Base-by-base conservation (phyloP, 2,888 invertebrate species). In the Flexamia atlantica region DNA sequence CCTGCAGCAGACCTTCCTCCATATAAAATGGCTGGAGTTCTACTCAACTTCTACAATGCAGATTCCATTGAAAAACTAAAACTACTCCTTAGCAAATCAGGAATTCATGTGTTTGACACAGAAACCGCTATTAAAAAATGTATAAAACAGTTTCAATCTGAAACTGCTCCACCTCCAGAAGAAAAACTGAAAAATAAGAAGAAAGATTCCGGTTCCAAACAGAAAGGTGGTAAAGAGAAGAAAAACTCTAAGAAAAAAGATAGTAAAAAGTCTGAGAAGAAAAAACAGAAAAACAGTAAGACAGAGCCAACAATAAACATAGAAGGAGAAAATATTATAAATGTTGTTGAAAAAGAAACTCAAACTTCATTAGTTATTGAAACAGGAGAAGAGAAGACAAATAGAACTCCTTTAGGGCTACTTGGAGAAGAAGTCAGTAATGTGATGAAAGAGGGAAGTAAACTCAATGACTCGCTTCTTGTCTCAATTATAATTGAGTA, bases 401-500 rank as follows among this genome's bases (percentile, higher is more conserved):
- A 20, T 17, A 53, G 57, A 32, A 79, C 79, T 30, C 17, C 79
- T 3, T 57, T 91, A 64, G 94, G 93, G 5, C 90, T 91, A 80
- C 89, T 93, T 57, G 94, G 94, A 0, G 91, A 91, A 89, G 90
- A 92, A 88, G 91, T 92, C 1, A 92, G 92, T 85, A 92, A 93
- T 88, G 88, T 90, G 46, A 89, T 94, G 25, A 90, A 90, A 84
- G 88, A 90, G 83, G 94, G 94, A 5, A 90, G 92, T 79, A 89
- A 91, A 40, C 88, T 93, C 83, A 91, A 92, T 30, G 93, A 93
- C 88, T 90, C 92, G 87, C 89, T 94, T 40, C 85, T 93, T 57
- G 91, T 92, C 5, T 91, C 92, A 30, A 93, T 93, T 90, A 89
- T 95, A 85, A 90, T 93, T 0, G 93, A 94, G 87, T 94, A 93